Percentiles rank a stretch among this genome's conserved stretches.
These are phyloP conservation scores for Stomatorhinus walkeri DNA, from an alignment of 2,797 vertebrate genomes.

Conservation along the genomic window DNA sequence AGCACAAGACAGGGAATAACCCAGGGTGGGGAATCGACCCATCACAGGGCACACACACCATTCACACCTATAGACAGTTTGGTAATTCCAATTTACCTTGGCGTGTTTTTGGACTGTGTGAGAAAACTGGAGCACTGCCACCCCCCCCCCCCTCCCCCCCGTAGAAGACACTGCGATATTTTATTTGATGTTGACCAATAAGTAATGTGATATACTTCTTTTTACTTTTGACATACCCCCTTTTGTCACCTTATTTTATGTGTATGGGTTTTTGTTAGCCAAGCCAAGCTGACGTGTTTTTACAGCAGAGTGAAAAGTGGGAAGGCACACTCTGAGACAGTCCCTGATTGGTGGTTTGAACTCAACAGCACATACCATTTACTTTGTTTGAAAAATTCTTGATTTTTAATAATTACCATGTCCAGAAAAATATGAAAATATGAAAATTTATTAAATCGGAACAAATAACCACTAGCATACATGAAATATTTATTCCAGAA, in stretches of 20 bases:
- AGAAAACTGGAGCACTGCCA: no score
- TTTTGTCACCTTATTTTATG: neutral
- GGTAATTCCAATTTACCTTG: neutral
- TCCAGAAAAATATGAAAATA: neutral
- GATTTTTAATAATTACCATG: neutral
- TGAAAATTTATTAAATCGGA: neutral
- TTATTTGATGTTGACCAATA: neutral
- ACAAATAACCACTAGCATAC: neutral
- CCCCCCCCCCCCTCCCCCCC: no score
- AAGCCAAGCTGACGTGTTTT: neutral
- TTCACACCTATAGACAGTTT: neutral
- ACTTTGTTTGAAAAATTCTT: neutral
- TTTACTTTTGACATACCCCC: neutral
- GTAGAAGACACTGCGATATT: neutral
- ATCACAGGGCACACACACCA: neutral
- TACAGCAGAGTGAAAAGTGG: neutral
- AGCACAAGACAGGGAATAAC: neutral
- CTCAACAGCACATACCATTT: neutral
- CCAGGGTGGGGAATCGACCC: neutral
- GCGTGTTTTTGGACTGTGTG: neutral
- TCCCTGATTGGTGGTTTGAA: neutral
- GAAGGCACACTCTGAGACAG: neutral
- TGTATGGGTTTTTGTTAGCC: neutral
- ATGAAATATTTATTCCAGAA: no score
- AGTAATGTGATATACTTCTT: neutral